A percentile compares a stretch with the other conserved stretches of the same genome.
Conservation (phyloP, 2,888 invertebrate genomes). For the Heliconius hortense region DNA sequence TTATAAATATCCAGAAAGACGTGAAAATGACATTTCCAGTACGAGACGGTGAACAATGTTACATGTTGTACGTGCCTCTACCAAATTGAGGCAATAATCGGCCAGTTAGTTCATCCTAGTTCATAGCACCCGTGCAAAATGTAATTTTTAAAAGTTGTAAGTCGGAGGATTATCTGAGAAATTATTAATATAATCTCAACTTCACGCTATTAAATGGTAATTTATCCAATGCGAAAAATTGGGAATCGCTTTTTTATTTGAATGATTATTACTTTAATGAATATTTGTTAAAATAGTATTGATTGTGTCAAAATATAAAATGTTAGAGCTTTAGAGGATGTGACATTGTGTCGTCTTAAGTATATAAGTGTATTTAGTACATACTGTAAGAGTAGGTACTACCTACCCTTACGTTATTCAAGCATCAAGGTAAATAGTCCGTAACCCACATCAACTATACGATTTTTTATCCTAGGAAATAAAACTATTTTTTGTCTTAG, state of each 20-base stretch:
- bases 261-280: too few species aligned
- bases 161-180: neutral
- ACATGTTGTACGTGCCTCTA: conserved; percentile 13
- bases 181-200: neutral
- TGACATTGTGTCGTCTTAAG: neutral
- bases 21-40: conserved; percentile 11
- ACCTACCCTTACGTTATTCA: too few species aligned
- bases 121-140: conserved; percentile 16
- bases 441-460: too few species aligned
- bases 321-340: neutral
- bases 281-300: neutral
- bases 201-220: neutral
- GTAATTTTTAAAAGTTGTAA: neutral
- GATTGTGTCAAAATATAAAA: neutral
- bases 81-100: conserved; percentile 25
- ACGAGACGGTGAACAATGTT: conserved; percentile 8
- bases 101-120: conserved; percentile 15
- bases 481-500: too few species aligned
- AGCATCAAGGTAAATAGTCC: too few species aligned
- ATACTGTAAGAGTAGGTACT: too few species aligned
- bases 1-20: conserved; percentile 1
- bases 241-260: neutral
- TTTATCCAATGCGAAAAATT: neutral
- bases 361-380: too few species aligned
- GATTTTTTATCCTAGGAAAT: too few species aligned